Evolutionary conservation across 2,888 invertebrate species (phyloP).

Genomic region (Drosophila acutilabella): DNA sequence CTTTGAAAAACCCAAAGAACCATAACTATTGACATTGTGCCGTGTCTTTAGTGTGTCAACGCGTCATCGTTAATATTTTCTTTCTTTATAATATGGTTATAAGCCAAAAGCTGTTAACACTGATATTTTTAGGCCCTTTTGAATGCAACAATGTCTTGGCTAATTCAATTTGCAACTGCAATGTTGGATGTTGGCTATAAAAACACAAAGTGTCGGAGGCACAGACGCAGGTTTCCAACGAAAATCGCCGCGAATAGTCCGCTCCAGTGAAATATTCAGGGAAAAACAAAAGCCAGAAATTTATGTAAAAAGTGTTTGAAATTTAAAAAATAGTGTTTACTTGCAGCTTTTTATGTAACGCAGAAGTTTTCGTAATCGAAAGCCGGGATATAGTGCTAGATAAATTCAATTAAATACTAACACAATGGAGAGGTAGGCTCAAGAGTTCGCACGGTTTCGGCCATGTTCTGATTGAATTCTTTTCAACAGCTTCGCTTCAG

Average conservation of each 20-base stretch:
- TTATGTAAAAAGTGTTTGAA: conserved; percentile 77
- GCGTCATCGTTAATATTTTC: conserved; percentile 12
- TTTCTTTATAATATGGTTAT: conserved; percentile 47
- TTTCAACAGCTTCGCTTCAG: conserved; percentile 62
- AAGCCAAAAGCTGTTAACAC: conserved; percentile 68
- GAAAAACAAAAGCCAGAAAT: conserved; percentile 27
- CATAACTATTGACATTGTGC: conserved; percentile 79
- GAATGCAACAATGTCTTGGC: conserved; percentile 33
- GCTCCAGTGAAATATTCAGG: conserved; percentile 72
- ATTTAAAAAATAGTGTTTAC: conserved; percentile 68
- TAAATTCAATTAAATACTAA: conserved; percentile 10
- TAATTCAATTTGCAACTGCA: conserved; percentile 74
- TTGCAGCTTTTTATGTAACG: conserved; percentile 80
- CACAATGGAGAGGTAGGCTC: conserved; percentile 80
- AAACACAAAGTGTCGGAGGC: conserved; percentile 51
- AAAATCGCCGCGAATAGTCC: conserved; percentile 82
- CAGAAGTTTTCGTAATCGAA: conserved; percentile 49
- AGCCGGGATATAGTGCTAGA: conserved; percentile 72
- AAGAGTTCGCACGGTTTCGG: not conserved
- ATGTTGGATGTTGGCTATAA: conserved; percentile 71
- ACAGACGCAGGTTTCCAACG: conserved; percentile 76
- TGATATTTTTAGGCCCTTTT: conserved; percentile 63
- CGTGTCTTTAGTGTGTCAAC: conserved; percentile 30
- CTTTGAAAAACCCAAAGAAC: conserved; percentile 65
- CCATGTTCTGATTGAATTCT: not conserved